Percentiles rank a stretch among this genome's conserved stretches.
Evolutionary conservation across 2,888 invertebrate species (phyloP).

Genomic region (Cheilosia soror): DNA sequence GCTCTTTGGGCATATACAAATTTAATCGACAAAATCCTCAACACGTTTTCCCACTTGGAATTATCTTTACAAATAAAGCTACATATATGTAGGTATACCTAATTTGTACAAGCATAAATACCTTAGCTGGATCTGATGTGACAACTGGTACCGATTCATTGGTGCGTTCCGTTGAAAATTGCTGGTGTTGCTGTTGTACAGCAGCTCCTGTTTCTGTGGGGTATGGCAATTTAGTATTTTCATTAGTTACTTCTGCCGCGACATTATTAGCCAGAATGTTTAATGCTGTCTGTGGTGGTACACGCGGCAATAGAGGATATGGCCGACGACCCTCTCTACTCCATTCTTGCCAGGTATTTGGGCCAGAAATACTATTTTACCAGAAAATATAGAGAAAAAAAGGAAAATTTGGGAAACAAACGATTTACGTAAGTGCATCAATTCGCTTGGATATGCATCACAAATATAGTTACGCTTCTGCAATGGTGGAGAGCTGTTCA

Average conservation of each 20-base stretch:
- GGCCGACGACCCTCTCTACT: constrained; percentile 93
- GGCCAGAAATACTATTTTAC: constrained; percentile 86
- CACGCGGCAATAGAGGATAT: constrained; percentile 92
- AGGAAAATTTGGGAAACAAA: constrained; percentile 13
- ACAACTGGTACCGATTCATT: constrained; percentile 77
- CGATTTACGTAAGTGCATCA: constrained; percentile 66
- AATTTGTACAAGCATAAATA: background rate
- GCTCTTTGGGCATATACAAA: background rate
- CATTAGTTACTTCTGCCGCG: constrained; percentile 87
- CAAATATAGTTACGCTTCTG: constrained; percentile 90
- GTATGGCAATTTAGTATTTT: constrained; percentile 86
- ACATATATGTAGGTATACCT: constrained; percentile 9
- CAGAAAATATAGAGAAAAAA: constrained; percentile 20
- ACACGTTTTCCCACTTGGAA: background rate
- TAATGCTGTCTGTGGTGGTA: constrained; percentile 93
- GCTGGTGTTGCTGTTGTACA: constrained; percentile 72
- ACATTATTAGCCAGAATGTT: constrained; percentile 92
- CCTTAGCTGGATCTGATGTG: constrained; percentile 82
- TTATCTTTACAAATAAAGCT: background rate
- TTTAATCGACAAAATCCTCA: background rate
- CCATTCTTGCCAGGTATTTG: constrained; percentile 91
- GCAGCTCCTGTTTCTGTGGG: constrained; percentile 84
- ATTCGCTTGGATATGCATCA: constrained; percentile 37
- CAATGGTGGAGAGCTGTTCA: constrained; percentile 94
- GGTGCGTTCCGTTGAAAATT: constrained; percentile 45